These are phyloP conservation scores for Drosophila arawakana DNA, from an alignment of 1,140 invertebrate species.

Conservation along the genomic window DNA sequence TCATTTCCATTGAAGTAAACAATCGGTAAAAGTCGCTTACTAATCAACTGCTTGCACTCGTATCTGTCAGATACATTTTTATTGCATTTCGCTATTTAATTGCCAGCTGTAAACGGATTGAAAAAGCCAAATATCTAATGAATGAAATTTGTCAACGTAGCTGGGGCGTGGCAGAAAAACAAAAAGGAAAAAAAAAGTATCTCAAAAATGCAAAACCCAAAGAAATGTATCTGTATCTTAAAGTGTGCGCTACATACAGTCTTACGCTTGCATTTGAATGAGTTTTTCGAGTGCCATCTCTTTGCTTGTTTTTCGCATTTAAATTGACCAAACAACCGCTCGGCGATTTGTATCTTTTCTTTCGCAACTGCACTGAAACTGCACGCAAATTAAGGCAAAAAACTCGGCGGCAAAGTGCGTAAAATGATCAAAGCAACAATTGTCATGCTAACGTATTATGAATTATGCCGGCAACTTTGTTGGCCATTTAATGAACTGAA, in stretches of 20 bases:
- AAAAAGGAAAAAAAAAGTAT: slow-evolving; percentile 19
- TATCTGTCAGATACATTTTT: slow-evolving; percentile 52
- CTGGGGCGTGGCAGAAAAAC: slow-evolving; percentile 32
- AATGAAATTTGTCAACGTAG: slow-evolving; percentile 80
- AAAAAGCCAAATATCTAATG: slow-evolving; percentile 54
- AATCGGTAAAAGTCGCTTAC: slow-evolving; percentile 17
- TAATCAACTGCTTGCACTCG: slow-evolving; percentile 20
- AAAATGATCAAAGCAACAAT: slow-evolving; percentile 73
- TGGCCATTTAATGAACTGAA: background rate
- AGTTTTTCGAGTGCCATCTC: background rate
- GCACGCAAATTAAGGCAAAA: slow-evolving; percentile 59
- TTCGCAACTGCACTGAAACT: slow-evolving; percentile 45
- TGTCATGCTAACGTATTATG: slow-evolving; percentile 41
- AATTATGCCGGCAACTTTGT: slow-evolving; percentile 23
- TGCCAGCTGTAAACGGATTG: slow-evolving; percentile 63
- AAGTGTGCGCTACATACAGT: slow-evolving; percentile 51
- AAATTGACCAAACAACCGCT: slow-evolving; percentile 53
- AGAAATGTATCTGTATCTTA: slow-evolving; percentile 13
- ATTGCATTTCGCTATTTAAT: slow-evolving; percentile 61
- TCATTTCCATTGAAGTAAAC: slow-evolving; percentile 56
- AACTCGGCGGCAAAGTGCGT: slow-evolving; percentile 60
- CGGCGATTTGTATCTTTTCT: slow-evolving; percentile 18
- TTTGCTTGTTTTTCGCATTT: slow-evolving; percentile 15
- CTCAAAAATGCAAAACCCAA: background rate
- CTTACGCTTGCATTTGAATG: slow-evolving; percentile 12